Evolutionary conservation across 2,888 invertebrate genomes (phyloP).

Genomic region (Urechis unicinctus): DNA sequence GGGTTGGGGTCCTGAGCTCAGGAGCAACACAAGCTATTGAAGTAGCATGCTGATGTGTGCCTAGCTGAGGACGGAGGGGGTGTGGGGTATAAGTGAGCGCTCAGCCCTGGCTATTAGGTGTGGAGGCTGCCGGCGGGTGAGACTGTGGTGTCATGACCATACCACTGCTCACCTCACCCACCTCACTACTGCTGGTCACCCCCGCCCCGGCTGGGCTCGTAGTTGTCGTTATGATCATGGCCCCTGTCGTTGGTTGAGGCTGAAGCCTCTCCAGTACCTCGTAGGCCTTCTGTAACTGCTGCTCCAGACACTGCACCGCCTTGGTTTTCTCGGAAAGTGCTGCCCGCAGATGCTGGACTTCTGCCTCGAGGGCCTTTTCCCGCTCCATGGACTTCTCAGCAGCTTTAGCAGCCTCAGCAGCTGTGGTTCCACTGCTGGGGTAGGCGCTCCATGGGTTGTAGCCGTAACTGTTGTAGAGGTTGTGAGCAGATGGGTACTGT

Average conservation of each 20-base stretch:
- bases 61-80: no score
- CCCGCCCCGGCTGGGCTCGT: neutral
- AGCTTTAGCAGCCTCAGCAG: neutral
- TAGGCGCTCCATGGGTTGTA: slow-evolving; percentile 16
- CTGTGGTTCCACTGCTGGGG: neutral
- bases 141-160: no score
- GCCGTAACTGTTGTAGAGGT: slow-evolving; percentile 20
- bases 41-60: no score
- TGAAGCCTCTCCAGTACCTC: slow-evolving; percentile 15
- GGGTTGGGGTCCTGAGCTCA: no score
- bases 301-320: slow-evolving; percentile 21
- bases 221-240: neutral
- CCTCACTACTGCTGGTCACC: neutral
- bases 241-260: neutral
- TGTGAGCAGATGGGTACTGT: slow-evolving; percentile 17
- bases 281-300: slow-evolving; percentile 23
- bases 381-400: neutral
- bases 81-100: no score
- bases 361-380: slow-evolving; percentile 16
- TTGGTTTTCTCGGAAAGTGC: slow-evolving; percentile 25
- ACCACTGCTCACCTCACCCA: neutral
- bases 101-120: no score
- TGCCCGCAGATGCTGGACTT: slow-evolving; percentile 20
- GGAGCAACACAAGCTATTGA: no score
- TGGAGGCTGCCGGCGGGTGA: no score